Evolutionary conservation across 2,888 invertebrate genomes (phyloP), one percentile per base, ranked within the genome.

Genomic region (Ichneumoninae sp.): DNA sequence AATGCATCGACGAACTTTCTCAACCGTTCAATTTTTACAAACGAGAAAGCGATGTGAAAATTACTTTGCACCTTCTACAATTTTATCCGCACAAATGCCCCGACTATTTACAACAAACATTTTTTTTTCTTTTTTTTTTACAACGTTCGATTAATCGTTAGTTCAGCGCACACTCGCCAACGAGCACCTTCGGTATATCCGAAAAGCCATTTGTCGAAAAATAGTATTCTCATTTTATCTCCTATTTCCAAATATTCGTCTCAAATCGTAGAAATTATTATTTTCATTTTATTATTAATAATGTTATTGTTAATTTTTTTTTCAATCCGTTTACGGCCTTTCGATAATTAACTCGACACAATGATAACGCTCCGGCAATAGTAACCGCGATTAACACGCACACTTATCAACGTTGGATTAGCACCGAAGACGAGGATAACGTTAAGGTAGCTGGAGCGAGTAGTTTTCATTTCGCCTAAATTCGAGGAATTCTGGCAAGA

Each of bases 121-220:
- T 8, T 7, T 65, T 47, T 7, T 26, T 26, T n/a, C 0, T 57
- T 22, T 22, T 57, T 7, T 1, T 26, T 57, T 26, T 30, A 57
- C 40, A 40, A 40, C 10, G 10, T 3, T 36, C 30, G 13, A 50
- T n/a, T 75, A 66, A 69, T 36, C 69, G 63, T 73, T 57, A 30
- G 1, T 63, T 83, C n/a, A 57, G 40, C 69, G 50, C 47, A 22
- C 69, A 63, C 26, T 40, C n/a, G 40, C 40, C 40, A 79, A 79
- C 84, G 82, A 85, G 78, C 70, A 85, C 74, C 75, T 75, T 81
- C 84, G 81, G 85, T 57, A 77, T 44, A 70, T 74, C 77, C 84
- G 84, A 84, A 84, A 84, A 81, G 70, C 73, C 77, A 81, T 78
- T 75, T 78, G 77, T 84, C 84, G 75, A 84, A 84, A 84, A 84